A percentile compares a stretch with the other conserved stretches of the same genome.
Conservation (phyloP, 2,113 vertebrate genomes). For the Serilophus lunatus region DNA sequence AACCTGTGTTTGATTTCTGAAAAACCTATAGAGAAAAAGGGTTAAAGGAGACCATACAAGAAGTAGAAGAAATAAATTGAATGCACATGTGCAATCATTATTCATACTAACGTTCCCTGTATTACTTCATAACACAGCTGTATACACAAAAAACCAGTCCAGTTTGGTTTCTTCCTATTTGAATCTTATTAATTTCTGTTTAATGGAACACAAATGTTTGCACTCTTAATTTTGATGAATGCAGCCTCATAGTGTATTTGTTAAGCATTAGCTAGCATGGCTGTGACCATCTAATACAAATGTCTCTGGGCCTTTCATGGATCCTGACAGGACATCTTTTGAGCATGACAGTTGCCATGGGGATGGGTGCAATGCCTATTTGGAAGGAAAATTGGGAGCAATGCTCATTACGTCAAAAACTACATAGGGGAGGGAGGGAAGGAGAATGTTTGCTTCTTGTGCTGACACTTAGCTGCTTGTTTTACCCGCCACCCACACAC, state of each 20-base stretch:
- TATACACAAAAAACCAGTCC: slow-evolving; percentile 63
- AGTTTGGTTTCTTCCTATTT: slow-evolving; percentile 67
- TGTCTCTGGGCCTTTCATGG: slow-evolving; percentile 70
- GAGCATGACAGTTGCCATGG: slow-evolving; percentile 76
- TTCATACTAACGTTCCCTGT: slow-evolving; percentile 64
- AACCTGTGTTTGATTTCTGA: slow-evolving; percentile 65
- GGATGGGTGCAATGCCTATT: slow-evolving; percentile 64
- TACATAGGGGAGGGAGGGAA: slow-evolving; percentile 27
- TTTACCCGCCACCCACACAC: slow-evolving; percentile 72
- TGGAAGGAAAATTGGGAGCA: slow-evolving; percentile 74
- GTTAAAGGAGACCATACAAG: slow-evolving; percentile 58
- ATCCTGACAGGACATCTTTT: slow-evolving; percentile 72
- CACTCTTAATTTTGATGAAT: slow-evolving; percentile 53
- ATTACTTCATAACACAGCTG: slow-evolving; percentile 77
- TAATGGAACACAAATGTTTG: slow-evolving; percentile 75
- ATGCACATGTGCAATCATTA: slow-evolving; percentile 72
- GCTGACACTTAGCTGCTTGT: slow-evolving; percentile 73
- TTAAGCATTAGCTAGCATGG: slow-evolving; percentile 31
- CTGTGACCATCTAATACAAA: slow-evolving; percentile 66
- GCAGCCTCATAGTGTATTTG: slow-evolving; percentile 33
- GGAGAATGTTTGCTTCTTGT: slow-evolving; percentile 68
- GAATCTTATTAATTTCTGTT: slow-evolving; percentile 71
- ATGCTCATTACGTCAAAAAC: slow-evolving; percentile 73
- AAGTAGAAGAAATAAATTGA: slow-evolving; percentile 74
- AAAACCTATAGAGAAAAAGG: slow-evolving; percentile 61